Percentiles rank a stretch among this genome's conserved stretches.
Evolutionary conservation across 2,797 vertebrate genomes (phyloP).

Genomic region (Luscinia megarhynchos): DNA sequence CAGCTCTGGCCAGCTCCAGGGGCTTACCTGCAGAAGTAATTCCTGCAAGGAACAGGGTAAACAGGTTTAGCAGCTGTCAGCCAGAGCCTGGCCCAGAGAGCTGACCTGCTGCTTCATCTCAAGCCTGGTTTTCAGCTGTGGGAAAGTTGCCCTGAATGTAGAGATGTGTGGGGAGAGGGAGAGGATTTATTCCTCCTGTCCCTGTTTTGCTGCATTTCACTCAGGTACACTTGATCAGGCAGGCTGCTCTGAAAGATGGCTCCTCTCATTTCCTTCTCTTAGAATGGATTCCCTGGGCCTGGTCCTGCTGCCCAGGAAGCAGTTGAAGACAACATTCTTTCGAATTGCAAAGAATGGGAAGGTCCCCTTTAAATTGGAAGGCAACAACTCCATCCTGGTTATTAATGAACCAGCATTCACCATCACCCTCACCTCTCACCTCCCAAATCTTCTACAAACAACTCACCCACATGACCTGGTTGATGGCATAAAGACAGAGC

Average conservation of each 20-base stretch:
- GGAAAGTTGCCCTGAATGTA: neutral
- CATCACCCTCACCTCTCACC: neutral
- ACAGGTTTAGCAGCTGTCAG: conserved; percentile 17
- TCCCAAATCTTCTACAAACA: neutral
- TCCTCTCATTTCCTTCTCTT: neutral
- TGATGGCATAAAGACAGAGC: neutral
- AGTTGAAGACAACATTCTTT: neutral
- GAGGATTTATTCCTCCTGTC: neutral
- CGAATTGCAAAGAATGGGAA: neutral
- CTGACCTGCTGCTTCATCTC: neutral
- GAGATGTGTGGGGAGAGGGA: neutral
- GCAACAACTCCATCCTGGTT: neutral
- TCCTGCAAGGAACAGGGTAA: neutral
- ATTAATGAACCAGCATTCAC: neutral
- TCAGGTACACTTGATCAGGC: neutral
- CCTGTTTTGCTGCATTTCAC: neutral
- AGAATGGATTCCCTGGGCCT: neutral
- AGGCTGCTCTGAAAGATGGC: neutral
- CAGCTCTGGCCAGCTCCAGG: neutral
- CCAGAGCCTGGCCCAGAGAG: neutral
- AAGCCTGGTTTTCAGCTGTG: neutral
- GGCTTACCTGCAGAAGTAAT: neutral
- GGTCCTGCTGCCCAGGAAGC: neutral
- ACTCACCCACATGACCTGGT: neutral
- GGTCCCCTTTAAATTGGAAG: neutral